Evolutionary conservation across 2,888 invertebrate genomes (phyloP), one percentile per base, ranked within the genome.

Genomic region (Dioctria linearis): DNA sequence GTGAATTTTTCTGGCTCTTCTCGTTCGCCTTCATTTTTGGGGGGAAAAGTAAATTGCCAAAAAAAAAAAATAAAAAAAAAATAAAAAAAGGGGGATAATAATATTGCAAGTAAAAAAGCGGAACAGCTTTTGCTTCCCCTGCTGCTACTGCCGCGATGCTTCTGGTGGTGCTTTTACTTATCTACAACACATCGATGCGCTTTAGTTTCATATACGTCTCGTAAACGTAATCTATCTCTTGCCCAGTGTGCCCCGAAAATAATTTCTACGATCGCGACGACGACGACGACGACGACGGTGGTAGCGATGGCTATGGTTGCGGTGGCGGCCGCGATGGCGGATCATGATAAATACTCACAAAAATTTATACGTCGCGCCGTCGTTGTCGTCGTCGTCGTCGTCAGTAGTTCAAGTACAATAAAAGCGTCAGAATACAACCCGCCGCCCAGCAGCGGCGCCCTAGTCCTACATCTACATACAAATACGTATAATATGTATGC

Each of bases 131-230:
- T 66, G 66, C 61, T 39, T 9, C 51, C 11, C 8, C 51, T 11
- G 11, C 11, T 51, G 51, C 51, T 6, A 51, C 25, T 25, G 25
- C 25, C 25, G 67, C 49, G 46, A 13, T 67, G 67, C 67, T 65
- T 65, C 42, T 25, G n/a, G 65, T 40, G 65, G 65, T 65, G n/a
- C 25, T 25, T 25, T 65, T 5, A 57, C 61, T 76, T 76, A 76
- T 76, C 76, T 76, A 76, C 76, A 76, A 61, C 39, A 63, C 76
- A 75, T 59, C 61, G 76, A 76, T 46, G 49, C 61, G 69, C 49
- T 51, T 71, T 51, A 25, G 25, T 25, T 25, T 25, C 25, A 25
- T 25, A n/a, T 11, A 11, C 8, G 8, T 11, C 51, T n/a, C n/a
- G 9, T 66, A 66, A 11, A n/a, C 43, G 66, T 37, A 43, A 42